Evolutionary conservation across 1,140 invertebrate genomes (phyloP).

Genomic region (Daktulosphaira vitifoliae): DNA sequence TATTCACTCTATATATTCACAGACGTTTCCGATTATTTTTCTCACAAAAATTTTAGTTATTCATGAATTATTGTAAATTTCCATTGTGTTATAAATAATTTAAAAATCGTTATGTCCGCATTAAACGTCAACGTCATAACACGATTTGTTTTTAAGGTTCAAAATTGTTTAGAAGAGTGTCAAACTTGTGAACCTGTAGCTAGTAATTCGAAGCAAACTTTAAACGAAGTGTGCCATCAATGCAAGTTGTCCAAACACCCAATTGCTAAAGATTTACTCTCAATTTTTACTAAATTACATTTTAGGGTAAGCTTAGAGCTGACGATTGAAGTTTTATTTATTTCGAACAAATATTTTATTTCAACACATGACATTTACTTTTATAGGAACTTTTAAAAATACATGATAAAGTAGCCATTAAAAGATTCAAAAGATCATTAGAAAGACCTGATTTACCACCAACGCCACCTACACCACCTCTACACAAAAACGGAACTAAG

Average conservation of each 20-base stretch:
- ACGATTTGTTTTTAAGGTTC: slow-evolving; percentile 44
- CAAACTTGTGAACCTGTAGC: slow-evolving; percentile 41
- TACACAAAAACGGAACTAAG: slow-evolving; percentile 19
- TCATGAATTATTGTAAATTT: too few species aligned
- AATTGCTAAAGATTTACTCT: slow-evolving; percentile 47
- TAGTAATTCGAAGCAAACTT: slow-evolving; percentile 43
- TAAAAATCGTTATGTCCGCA: too few species aligned
- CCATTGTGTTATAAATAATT: too few species aligned
- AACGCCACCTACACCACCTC: slow-evolving; percentile 9
- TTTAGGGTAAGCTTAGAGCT: slow-evolving; percentile 45
- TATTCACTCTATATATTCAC: too few species aligned
- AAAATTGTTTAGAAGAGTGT: slow-evolving; percentile 47
- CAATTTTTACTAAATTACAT: slow-evolving; percentile 46
- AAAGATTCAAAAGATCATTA: slow-evolving; percentile 36
- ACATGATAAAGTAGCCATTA: slow-evolving; percentile 44
- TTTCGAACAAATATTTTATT: too few species aligned
- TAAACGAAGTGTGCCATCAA: slow-evolving; percentile 42
- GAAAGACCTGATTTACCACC: slow-evolving; percentile 19
- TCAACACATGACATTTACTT: too few species aligned
- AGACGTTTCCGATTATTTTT: too few species aligned
- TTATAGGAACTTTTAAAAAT: slow-evolving; percentile 36
- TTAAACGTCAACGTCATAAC: slow-evolving; percentile 11
- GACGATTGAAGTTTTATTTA: too few species aligned
- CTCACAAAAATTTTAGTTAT: too few species aligned
- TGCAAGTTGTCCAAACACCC: slow-evolving; percentile 44